Evolutionary conservation across 1,140 invertebrate species (phyloP).

Genomic region (Triops cancriformis): DNA sequence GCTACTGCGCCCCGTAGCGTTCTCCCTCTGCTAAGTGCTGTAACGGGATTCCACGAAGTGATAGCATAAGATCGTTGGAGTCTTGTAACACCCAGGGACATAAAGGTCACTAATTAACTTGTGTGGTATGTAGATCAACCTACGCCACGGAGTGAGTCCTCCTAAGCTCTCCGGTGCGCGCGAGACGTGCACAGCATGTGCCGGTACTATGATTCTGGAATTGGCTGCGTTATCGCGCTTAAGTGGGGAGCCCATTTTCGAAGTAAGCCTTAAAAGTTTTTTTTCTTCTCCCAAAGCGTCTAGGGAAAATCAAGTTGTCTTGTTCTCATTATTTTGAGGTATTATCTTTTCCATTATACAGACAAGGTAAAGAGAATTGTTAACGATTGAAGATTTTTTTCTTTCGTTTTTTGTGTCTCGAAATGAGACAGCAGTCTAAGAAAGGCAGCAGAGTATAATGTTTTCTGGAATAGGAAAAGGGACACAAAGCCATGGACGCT

Average conservation of each 20-base stretch:
- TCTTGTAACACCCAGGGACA: neutral
- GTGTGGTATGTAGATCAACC: conserved; percentile 64
- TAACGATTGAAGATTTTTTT: neutral
- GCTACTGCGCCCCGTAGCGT: no score
- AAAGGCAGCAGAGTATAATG: neutral
- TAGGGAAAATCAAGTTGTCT: no score
- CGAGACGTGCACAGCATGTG: conserved; percentile 95
- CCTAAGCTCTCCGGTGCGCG: conserved; percentile 60
- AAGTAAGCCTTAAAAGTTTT: conserved; percentile 44
- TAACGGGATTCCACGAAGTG: neutral
- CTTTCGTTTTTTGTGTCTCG: neutral
- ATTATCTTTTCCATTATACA: no score
- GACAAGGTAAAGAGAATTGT: no score
- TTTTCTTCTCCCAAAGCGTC: no score
- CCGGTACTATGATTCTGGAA: conserved; percentile 96
- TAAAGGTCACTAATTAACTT: conserved; percentile 29
- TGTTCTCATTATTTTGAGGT: neutral
- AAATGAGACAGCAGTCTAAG: no score
- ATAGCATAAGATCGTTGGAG: neutral
- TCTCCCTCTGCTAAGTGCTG: no score
- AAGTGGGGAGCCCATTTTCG: conserved; percentile 86
- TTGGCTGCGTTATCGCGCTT: conserved; percentile 90
- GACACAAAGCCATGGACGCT: conserved; percentile 91
- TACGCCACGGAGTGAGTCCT: conserved; percentile 75
- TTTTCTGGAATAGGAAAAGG: conserved; percentile 58